Base-by-base conservation (phyloP, 2,888 invertebrate species). In the Ichneumoninae sp. region DNA sequence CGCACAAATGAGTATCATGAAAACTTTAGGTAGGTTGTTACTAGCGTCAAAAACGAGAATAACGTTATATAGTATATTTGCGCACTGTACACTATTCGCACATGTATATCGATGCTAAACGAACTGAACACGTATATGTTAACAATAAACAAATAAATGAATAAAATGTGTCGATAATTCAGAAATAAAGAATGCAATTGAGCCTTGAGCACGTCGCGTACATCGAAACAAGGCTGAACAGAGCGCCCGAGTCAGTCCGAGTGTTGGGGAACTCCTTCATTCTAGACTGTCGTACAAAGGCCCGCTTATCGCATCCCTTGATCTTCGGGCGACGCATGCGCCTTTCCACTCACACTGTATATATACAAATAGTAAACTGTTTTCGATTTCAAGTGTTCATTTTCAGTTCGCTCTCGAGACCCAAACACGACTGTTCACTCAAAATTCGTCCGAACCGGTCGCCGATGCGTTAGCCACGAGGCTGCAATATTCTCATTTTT, bases 221-320 rank as follows among this genome's bases (percentile, higher is more conserved):
- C 68, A 47, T 68, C 16, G 68, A 68, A 68, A 68, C 22, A 19
- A n/a, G 13, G 22, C 68, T 6, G 68, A 68, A 22, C 16, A 26
- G 19, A 13, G 30, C 16, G 30, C 44, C 3, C n/a, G 40, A 4
- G 7, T 40, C 8, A 10, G 40, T 8, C 40, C 40, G 10, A 40
- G 8, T 40, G 19, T 68, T 68, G 68, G 47, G 30, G 68, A 68
- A 68, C 10, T 68, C 68, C 68, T 68, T 6, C 30, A 68, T 68
- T 68, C 44, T 13, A 26, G 16, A 68, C 22, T 68, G 13, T 8
- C 30, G 44, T 44, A 16, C 26, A 22, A 47, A 22, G 44, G n/a
- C 22, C 6, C 22, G 16, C 16, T 47, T 68, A 44, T 44, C 47
- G 13, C 26, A 19, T 16, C 47, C 44, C 16, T 57, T 26, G 57